Conservation (phyloP, 2,113 vertebrate species). For the Menidia beryllina region DNA sequence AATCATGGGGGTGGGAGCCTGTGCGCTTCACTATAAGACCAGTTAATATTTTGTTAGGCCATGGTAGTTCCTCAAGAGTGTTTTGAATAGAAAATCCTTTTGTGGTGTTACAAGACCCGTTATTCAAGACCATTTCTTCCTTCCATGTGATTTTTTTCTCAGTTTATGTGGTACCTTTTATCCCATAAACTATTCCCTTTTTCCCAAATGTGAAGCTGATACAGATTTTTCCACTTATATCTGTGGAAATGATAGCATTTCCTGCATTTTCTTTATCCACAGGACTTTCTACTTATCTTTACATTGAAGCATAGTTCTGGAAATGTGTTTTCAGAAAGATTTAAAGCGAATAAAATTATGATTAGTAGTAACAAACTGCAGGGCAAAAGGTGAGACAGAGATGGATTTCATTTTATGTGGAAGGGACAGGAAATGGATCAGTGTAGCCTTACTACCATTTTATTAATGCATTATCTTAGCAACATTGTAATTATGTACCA, state of each 20-base stretch:
- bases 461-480: too few species aligned
- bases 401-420: too few species aligned
- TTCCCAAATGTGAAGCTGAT: not conserved
- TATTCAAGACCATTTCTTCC: constrained; percentile 56
- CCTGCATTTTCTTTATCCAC: not conserved
- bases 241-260: not conserved
- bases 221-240: not conserved
- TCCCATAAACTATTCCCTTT: constrained; percentile 2
- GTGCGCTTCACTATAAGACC: constrained; percentile 38
- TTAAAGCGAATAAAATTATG: too few species aligned
- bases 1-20: constrained; percentile 41
- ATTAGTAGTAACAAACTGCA: too few species aligned
- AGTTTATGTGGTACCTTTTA: not conserved
- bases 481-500: constrained; percentile 15
- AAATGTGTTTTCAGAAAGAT: too few species aligned
- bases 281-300: too few species aligned
- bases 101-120: constrained; percentile 37
- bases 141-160: constrained; percentile 56
- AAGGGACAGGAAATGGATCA: too few species aligned
- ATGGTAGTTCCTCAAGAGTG: constrained; percentile 31
- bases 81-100: constrained; percentile 47
- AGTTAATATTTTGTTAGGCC: constrained; percentile 53
- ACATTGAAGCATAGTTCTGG: too few species aligned
- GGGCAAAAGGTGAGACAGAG: too few species aligned
- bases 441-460: too few species aligned